Evolutionary conservation across 2,797 vertebrate genomes (phyloP), one percentile per base, ranked within the genome.

Genomic region (Tarsius wallacei): DNA sequence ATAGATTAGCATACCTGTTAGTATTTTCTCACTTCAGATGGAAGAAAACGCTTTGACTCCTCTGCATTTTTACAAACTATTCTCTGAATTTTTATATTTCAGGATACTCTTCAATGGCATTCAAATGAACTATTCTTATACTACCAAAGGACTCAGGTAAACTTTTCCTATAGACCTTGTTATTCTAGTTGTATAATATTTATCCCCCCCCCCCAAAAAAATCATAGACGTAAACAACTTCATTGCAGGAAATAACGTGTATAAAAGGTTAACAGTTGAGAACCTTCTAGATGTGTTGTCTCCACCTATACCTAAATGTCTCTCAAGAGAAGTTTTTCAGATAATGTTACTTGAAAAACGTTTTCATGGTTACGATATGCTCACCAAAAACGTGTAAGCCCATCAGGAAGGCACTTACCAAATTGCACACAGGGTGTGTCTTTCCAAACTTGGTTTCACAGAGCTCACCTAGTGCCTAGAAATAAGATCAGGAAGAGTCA

Each of bases 391-490:
- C 0, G 2, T 0, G 31, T 0, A 28, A 73, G 55, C 51, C n/a
- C 2, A 26, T 0, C 33, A 0, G 33, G 22, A 0, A 17, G 53
- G n/a, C 31, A 97, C 99, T 99, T 98, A 99, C 99, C 99, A 99
- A 99, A 98, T 93, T 99, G 98, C 99, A 99, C 98, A 99, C 98
- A 1, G 99, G 99, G 93, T 99, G 99, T 47, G 99, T 99, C 98
- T 99, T 99, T 98, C 99, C 99, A 93, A 99, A 99, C 98, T 99
- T 99, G 97, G 99, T 99, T 99, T 99, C 99, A 99, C 99, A 99
- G 87, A 99, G 99, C 97, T 99, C 99, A 74, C 99, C 99, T 98
- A 99, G 99, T 98, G 99, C 99, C 99, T 99, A 98, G 6, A 98
- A 98, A 95, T 84, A 97, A 95, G 80, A 98, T 78, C 93, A 94